These are phyloP conservation scores for Uromys caudimaculatus DNA, from an alignment of 2,797 vertebrate genomes.

Conservation along the genomic window DNA sequence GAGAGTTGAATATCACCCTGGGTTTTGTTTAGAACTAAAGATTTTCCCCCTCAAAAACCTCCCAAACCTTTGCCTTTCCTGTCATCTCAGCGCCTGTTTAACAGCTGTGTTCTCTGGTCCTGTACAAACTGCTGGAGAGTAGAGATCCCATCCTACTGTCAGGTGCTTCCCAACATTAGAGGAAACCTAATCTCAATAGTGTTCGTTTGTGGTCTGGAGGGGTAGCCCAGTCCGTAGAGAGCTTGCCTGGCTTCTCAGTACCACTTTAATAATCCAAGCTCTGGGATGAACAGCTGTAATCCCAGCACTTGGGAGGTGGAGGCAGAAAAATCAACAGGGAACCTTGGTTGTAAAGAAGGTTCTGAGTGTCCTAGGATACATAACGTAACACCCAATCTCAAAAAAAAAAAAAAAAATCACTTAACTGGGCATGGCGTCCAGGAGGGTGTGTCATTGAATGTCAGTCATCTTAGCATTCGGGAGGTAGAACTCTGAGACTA, in stretches of 20 bases:
- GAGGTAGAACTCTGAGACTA: background rate
- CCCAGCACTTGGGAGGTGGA: background rate
- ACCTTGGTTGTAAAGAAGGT: background rate
- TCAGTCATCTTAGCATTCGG: background rate
- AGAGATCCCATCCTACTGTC: background rate
- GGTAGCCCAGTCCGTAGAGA: background rate
- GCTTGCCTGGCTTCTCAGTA: background rate
- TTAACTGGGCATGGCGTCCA: background rate
- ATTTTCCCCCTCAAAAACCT: background rate
- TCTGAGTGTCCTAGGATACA: background rate
- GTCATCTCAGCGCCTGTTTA: background rate
- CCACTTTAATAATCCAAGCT: background rate
- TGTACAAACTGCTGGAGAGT: background rate
- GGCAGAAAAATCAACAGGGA: background rate
- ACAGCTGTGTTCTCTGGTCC: background rate
- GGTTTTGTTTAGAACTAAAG: background rate
- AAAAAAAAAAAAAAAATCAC: background rate
- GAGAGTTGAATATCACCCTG: background rate
- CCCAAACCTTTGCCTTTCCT: background rate
- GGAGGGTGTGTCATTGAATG: background rate
- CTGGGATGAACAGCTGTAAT: background rate
- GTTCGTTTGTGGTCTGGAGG: background rate
- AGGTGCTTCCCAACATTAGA: background rate
- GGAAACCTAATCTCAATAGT: background rate
- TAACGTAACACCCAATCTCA: background rate